Evolutionary conservation across 2,113 vertebrate species (phyloP).

Genomic region (Prionailurus bengalensis): DNA sequence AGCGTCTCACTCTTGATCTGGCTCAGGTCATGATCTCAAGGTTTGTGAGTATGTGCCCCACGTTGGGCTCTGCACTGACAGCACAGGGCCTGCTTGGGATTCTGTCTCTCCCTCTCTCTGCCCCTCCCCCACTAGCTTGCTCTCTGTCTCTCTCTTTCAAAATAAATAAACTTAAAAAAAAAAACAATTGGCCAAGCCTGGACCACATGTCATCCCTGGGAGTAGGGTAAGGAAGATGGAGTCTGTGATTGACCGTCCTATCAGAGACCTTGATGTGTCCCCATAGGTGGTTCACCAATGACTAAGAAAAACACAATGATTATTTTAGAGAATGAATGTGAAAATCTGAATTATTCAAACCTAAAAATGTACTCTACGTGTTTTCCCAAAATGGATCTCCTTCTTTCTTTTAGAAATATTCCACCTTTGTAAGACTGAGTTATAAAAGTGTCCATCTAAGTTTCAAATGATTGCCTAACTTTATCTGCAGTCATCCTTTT

Average conservation of each 20-base stretch:
- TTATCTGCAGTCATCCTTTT: neutral
- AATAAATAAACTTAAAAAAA: no score
- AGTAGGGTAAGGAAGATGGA: neutral
- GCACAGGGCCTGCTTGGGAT: no score
- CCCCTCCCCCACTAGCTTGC: no score
- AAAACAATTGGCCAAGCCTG: neutral
- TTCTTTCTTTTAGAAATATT: neutral
- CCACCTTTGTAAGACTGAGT: neutral
- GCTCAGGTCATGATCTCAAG: no score
- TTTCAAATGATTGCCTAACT: neutral
- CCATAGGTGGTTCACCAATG: neutral
- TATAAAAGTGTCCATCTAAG: neutral
- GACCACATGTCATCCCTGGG: neutral
- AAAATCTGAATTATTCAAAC: neutral
- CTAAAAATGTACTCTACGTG: neutral
- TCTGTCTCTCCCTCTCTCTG: no score
- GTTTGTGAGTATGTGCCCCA: no score
- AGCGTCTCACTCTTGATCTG: no score
- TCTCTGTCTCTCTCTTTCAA: no score
- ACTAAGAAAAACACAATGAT: neutral
- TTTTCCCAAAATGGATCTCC: conserved; percentile 34
- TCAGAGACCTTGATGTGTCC: neutral
- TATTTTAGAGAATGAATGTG: conserved; percentile 6
- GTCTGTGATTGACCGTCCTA: neutral
- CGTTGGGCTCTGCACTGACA: no score